Evolutionary conservation across 37 sponge, comb jelly and placozoan genomes (phyloP), one percentile per base, ranked within the genome.

Genomic region (Lycopodina hypogea): DNA sequence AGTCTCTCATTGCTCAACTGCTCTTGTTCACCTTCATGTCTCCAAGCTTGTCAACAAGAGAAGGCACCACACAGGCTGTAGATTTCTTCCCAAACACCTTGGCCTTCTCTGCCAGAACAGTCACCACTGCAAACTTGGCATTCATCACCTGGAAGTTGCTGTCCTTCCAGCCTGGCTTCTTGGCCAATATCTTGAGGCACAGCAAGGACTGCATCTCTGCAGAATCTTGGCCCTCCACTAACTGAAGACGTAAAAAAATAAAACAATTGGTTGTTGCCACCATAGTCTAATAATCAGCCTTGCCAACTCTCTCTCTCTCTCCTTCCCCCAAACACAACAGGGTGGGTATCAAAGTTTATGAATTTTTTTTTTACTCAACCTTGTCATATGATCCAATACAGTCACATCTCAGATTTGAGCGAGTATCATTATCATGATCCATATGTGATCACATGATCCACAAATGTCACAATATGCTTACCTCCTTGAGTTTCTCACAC

Each of bases 81-180:
- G 92, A 86, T 26, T 66, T 84, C 78, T 72, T 92, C 14, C 95
- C 95, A 78, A 92, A 94, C 12, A 84, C 78, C 18, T 74, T 61
- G 29, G 95, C 86, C 38, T 71, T 81, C 36, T 71, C 78, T 8
- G 80, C 92, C 33, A 94, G 57, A 17, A 70, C 32, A 23, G 76
- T 56, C 30, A 94, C 90, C 11, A 94, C 29, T 22, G 70, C 55
- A 61, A 90, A 70, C 86, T 91, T 90, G 34, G 79, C 79, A 52
- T 92, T 88, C 92, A 94, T 84, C 55, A 88, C 95, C 71, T 94
- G 95, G 32, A 91, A 86, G 84, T 91, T 97, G 80, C 82, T 91
- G 72, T 97, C 97, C 59, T 94, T 94, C 90, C 89, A 97, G 8
- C 97, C 97, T 39, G 97, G 97, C 66, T 97, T 97, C 68, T 69